These are phyloP conservation scores for Ptilorrhoa leucosticta DNA, from an alignment of 2,113 vertebrate genomes.

Conservation along the genomic window DNA sequence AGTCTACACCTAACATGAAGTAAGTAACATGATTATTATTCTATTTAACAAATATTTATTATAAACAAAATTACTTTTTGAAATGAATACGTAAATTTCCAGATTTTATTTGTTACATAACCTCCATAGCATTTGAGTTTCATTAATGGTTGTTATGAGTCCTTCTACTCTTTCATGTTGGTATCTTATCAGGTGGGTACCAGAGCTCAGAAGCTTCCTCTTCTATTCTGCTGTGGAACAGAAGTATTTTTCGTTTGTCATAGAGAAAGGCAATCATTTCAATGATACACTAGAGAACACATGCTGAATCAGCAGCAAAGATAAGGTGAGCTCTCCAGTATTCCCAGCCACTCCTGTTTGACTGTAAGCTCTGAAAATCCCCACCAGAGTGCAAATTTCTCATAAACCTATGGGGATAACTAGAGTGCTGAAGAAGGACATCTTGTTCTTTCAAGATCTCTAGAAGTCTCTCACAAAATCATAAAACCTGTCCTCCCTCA, in stretches of 20 bases:
- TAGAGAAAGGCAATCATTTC: not conserved
- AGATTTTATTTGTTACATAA: not conserved
- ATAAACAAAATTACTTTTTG: rapidly evolving
- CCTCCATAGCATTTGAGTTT: not conserved
- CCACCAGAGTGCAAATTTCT: not conserved
- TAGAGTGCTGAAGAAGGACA: not conserved
- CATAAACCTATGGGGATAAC: not conserved
- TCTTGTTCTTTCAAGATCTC: not conserved
- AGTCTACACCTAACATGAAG: not conserved
- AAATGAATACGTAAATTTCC: not conserved
- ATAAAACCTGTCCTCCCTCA: not conserved
- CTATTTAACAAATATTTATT: not conserved
- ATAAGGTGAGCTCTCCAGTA: not conserved
- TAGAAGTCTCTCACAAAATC: not conserved
- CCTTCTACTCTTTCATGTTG: not conserved
- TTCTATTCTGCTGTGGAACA: not conserved
- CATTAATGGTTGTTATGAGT: not conserved
- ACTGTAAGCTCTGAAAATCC: not conserved
- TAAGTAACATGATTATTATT: not conserved
- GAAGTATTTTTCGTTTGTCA: not conserved
- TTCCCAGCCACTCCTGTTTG: not conserved
- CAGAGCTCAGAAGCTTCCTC: not conserved
- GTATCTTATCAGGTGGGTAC: not conserved
- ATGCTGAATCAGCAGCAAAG: not conserved
- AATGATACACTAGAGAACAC: not conserved